Conservation (phyloP, 2,888 invertebrate genomes). For the Catonia carolina region DNA sequence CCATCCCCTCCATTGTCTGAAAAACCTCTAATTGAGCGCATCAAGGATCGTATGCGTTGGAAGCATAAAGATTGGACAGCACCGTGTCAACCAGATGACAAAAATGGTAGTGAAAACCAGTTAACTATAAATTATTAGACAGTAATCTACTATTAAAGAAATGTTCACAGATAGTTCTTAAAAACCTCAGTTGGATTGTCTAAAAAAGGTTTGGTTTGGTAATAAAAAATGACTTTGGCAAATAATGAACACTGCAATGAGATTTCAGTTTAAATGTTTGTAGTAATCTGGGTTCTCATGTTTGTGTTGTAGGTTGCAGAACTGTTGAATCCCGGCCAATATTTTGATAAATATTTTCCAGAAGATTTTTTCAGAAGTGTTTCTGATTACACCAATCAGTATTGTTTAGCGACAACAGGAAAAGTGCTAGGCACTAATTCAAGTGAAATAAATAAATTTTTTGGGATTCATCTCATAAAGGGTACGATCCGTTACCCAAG, state of each 20-base stretch:
- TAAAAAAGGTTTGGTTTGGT: no score
- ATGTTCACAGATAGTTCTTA: no score
- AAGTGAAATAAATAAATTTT: not conserved
- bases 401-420: not conserved
- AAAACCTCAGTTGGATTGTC: no score
- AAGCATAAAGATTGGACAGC: not conserved
- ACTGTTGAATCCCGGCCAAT: not conserved
- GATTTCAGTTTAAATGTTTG: no score
- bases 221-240: no score
- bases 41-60: not conserved
- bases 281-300: no score
- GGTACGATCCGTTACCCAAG: not conserved
- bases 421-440: conserved; percentile 18
- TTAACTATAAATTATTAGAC: no score
- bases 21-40: not conserved
- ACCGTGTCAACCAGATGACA: not conserved
- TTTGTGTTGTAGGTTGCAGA: not conserved
- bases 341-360: not conserved
- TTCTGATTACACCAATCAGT: not conserved
- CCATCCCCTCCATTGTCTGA: not conserved
- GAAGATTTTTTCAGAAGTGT: not conserved
- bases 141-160: no score
- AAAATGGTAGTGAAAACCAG: not conserved
- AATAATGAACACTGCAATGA: no score
- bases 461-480: not conserved